Evolutionary conservation across 2,888 invertebrate species (phyloP).

Genomic region (Tenodera sinensis): DNA sequence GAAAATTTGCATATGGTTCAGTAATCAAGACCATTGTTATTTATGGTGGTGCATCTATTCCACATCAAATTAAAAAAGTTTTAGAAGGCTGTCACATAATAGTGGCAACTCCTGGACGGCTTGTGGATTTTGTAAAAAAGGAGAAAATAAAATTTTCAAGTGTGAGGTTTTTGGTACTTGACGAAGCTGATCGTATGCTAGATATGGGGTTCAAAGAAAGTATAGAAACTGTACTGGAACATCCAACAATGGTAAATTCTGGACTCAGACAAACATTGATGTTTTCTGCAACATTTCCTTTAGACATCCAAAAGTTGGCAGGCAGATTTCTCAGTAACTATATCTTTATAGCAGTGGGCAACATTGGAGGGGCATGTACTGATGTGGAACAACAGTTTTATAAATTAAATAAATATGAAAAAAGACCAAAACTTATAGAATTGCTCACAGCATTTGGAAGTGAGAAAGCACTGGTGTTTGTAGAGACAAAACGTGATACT

Average conservation of each 20-base stretch:
- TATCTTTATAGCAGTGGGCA: slow-evolving; percentile 85
- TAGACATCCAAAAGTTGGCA: slow-evolving; percentile 72
- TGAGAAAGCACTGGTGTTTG: slow-evolving; percentile 75
- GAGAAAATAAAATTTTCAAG: slow-evolving; percentile 54
- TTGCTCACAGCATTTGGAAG: slow-evolving; percentile 56
- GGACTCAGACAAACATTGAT: slow-evolving; percentile 61
- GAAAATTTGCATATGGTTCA: slow-evolving; percentile 75
- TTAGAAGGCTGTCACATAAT: slow-evolving; percentile 63
- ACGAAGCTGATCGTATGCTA: slow-evolving; percentile 81
- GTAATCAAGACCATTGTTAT: slow-evolving; percentile 69
- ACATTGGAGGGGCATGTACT: slow-evolving; percentile 87
- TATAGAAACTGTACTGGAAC: slow-evolving; percentile 59
- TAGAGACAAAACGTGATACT: slow-evolving; percentile 83
- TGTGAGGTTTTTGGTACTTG: slow-evolving; percentile 65
- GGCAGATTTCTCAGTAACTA: slow-evolving; percentile 73
- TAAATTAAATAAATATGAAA: slow-evolving; percentile 67
- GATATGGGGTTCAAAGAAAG: slow-evolving; percentile 66
- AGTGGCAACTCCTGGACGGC: slow-evolving; percentile 69
- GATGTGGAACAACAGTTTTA: slow-evolving; percentile 83
- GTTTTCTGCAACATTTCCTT: slow-evolving; percentile 76
- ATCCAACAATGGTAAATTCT: slow-evolving; percentile 55
- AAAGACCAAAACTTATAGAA: slow-evolving; percentile 68
- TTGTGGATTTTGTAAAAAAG: slow-evolving; percentile 61
- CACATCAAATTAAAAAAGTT: slow-evolving; percentile 59
- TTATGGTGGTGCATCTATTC: slow-evolving; percentile 83